Percentiles rank a stretch among this genome's conserved stretches.
These are phyloP conservation scores for Ophion ellenae DNA, from an alignment of 2,888 invertebrate species.

Conservation along the genomic window DNA sequence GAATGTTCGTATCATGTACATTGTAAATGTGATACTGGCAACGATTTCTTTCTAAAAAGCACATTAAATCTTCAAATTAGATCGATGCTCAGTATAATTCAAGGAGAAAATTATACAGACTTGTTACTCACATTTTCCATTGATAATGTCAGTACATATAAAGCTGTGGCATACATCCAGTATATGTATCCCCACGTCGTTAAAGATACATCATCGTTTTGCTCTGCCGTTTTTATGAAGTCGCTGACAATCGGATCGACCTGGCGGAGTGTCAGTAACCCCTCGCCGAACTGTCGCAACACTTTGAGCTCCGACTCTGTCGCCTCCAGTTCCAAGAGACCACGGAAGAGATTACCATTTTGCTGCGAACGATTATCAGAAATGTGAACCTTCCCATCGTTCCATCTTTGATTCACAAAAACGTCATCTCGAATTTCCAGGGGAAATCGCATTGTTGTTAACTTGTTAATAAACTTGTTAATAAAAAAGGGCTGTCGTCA, in stretches of 20 bases:
- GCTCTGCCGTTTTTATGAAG: slow-evolving; percentile 67
- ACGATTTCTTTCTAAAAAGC: slow-evolving; percentile 24
- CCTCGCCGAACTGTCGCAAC: slow-evolving; percentile 71
- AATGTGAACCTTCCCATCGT: neutral
- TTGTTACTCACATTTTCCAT: slow-evolving; percentile 14
- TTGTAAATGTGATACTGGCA: neutral
- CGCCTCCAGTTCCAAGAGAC: slow-evolving; percentile 71
- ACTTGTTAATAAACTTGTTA: neutral
- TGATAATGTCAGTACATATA: neutral
- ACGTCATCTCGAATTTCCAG: neutral
- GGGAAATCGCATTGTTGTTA: neutral
- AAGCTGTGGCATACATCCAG: neutral
- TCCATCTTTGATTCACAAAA: neutral
- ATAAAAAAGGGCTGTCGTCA: neutral
- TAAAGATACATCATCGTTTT: neutral
- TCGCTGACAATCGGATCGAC: slow-evolving; percentile 75
- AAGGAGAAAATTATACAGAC: neutral
- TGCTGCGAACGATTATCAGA: slow-evolving; percentile 51
- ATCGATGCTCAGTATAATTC: no score
- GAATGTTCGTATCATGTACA: slow-evolving; percentile 2
- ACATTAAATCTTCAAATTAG: neutral
- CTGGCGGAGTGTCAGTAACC: slow-evolving; percentile 72
- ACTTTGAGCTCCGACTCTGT: slow-evolving; percentile 72
- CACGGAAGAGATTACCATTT: slow-evolving; percentile 66
- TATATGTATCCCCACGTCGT: neutral